Conservation (phyloP, 2,797 vertebrate genomes). For the Babyrousa celebensis region DNA sequence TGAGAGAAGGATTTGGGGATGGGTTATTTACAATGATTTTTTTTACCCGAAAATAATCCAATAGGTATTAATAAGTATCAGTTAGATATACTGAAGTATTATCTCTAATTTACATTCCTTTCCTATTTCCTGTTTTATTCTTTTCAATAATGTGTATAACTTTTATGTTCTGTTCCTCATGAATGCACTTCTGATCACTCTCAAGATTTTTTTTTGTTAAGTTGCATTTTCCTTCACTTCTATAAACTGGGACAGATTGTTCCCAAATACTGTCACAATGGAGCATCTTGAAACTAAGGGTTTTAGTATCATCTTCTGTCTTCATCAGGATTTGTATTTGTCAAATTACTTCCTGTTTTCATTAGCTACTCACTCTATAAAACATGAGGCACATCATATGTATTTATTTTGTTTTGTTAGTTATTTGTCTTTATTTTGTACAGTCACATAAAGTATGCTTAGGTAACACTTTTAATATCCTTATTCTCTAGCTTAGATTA, state of each 20-base stretch:
- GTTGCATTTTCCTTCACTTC: not conserved
- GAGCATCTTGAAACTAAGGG: not conserved
- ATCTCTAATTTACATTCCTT: not conserved
- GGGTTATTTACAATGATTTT: conserved; percentile 1
- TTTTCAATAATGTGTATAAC: not conserved
- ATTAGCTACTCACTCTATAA: not conserved
- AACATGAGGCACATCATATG: not conserved
- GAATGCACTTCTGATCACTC: not conserved
- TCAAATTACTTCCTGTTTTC: not conserved
- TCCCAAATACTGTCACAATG: not conserved
- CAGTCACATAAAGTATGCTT: not conserved
- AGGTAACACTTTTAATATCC: not conserved
- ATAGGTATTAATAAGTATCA: not conserved
- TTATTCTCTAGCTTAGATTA: not conserved
- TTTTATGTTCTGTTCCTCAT: not conserved
- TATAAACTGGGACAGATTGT: not conserved
- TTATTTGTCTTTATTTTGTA: not conserved
- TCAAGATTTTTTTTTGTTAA: not conserved
- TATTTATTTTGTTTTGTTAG: not conserved
- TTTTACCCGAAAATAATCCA: not conserved
- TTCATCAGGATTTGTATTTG: not conserved
- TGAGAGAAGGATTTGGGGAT: not conserved
- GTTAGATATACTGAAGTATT: not conserved
- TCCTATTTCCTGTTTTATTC: not conserved
- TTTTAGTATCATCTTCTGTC: not conserved